Evolutionary conservation across 2,888 invertebrate species (phyloP).

Genomic region (Conomelus anceps): DNA sequence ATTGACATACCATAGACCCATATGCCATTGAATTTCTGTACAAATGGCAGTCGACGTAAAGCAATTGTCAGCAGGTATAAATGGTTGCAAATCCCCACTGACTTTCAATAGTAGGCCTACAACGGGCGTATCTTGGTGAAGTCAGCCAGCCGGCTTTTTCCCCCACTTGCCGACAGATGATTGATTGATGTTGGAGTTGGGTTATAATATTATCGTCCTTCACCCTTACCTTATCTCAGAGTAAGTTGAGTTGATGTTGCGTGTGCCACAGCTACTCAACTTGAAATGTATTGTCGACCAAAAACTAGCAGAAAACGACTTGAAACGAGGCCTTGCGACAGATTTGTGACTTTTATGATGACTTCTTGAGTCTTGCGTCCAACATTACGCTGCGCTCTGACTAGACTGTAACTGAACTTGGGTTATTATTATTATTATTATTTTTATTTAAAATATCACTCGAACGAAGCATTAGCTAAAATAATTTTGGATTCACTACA

Average conservation of each 20-base stretch:
- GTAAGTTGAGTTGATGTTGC: not conserved
- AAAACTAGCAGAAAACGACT: not conserved
- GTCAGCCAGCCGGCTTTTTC: not conserved
- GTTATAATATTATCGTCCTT: not conserved
- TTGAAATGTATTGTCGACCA: not conserved
- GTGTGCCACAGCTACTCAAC: not conserved
- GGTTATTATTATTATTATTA: too few species aligned
- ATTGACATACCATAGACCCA: not conserved
- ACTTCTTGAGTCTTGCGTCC: not conserved
- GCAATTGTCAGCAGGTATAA: not conserved
- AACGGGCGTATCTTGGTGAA: too few species aligned
- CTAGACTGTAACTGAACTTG: not conserved
- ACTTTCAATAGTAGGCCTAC: not conserved
- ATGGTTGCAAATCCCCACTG: not conserved
- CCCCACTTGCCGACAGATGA: not conserved
- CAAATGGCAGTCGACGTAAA: not conserved
- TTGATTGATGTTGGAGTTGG: too few species aligned
- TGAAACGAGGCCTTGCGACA: not conserved
- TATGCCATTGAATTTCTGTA: too few species aligned
- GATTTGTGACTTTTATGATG: not conserved
- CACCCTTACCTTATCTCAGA: not conserved
- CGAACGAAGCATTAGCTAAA: too few species aligned
- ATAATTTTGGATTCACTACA: too few species aligned
- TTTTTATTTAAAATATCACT: too few species aligned
- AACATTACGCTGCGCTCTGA: too few species aligned